Evolutionary conservation across 2,888 invertebrate genomes (phyloP), one percentile per base, ranked within the genome.

Genomic region (Rosalia funebris): DNA sequence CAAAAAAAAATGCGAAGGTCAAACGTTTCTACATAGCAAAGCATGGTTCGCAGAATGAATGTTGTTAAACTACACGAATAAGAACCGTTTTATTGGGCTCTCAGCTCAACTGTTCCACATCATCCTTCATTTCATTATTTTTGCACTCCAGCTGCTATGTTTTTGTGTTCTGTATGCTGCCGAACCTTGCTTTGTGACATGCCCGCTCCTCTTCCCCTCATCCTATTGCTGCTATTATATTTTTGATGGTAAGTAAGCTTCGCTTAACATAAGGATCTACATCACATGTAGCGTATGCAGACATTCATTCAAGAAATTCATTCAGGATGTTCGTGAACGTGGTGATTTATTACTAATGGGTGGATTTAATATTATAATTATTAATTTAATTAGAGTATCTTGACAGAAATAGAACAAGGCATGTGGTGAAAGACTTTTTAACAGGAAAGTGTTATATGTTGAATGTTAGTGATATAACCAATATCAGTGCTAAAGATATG

Each of bases 101-200:
- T 80, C 80, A 72, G 77, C 78, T 79, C 78, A 77, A 57, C 44
- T 50, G 41, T 50, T 56, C 47, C 62, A 62, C 48, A 11, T 60
- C 66, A 66, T 65, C 60, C 44, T 56, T 73, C 71, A 71, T 74
- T 74, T 73, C 70, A 73, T 75, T 75, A 69, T 72, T 70, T 69
- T 68, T 72, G 71, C 74, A 73, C 71, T 63, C 60, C 48, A 58
- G 58, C 60, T 63, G 58, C 62, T 69, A 66, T 71, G 62, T 71
- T 71, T 68, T 69, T 70, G 63, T 69, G 63, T 71, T 74, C 50
- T 75, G 74, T 78, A 69, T 75, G 79, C 79, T 79, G 76, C 79
- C 78, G 82, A 82, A 82, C 81, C 80, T 81, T 81, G 81, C 81
- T 81, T 82, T 82, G 80, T 81, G 76, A 77, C 75, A 71, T 75